Percentiles rank a stretch among this genome's conserved stretches.
These are phyloP conservation scores for Falco novaeseelandiae DNA, from an alignment of 2,797 vertebrate species.

Conservation along the genomic window DNA sequence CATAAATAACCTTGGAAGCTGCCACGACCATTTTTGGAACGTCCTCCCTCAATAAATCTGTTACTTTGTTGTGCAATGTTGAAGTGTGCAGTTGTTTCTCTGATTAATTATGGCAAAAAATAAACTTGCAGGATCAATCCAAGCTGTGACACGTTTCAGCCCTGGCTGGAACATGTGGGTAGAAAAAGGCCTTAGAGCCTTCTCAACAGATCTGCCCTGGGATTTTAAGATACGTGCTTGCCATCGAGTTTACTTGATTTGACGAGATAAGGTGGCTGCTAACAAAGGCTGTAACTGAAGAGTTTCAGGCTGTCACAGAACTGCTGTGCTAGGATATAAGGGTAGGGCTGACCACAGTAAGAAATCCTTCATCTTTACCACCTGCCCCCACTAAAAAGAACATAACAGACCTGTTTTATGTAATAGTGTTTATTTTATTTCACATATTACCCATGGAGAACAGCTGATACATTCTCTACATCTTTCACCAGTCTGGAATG, in stretches of 20 bases:
- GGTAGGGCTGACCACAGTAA: not conserved
- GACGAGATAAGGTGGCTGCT: not conserved
- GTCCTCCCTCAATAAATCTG: slow-evolving; percentile 62
- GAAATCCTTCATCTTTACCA: not conserved
- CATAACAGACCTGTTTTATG: not conserved
- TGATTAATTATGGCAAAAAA: slow-evolving; percentile 73
- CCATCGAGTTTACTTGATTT: not conserved
- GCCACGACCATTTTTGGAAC: slow-evolving; percentile 61
- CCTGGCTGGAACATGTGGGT: slow-evolving; percentile 18
- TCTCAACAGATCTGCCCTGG: not conserved
- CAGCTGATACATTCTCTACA: slow-evolving; percentile 76
- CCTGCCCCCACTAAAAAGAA: not conserved
- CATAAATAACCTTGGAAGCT: slow-evolving; percentile 66
- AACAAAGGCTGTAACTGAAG: not conserved
- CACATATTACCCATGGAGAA: slow-evolving; percentile 75
- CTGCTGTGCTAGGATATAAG: not conserved
- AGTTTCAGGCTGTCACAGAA: not conserved
- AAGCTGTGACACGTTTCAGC: slow-evolving; percentile 61
- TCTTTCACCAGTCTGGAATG: slow-evolving; percentile 67
- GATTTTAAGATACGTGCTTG: not conserved
- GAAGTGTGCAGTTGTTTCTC: slow-evolving; percentile 63
- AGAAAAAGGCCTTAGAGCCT: not conserved
- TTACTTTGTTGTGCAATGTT: slow-evolving; percentile 71
- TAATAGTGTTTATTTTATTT: slow-evolving; percentile 73
- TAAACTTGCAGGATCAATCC: slow-evolving; percentile 53